Evolutionary conservation across 1,140 invertebrate genomes (phyloP), one percentile per base, ranked within the genome.

Genomic region (Dendrolimus punctatus): DNA sequence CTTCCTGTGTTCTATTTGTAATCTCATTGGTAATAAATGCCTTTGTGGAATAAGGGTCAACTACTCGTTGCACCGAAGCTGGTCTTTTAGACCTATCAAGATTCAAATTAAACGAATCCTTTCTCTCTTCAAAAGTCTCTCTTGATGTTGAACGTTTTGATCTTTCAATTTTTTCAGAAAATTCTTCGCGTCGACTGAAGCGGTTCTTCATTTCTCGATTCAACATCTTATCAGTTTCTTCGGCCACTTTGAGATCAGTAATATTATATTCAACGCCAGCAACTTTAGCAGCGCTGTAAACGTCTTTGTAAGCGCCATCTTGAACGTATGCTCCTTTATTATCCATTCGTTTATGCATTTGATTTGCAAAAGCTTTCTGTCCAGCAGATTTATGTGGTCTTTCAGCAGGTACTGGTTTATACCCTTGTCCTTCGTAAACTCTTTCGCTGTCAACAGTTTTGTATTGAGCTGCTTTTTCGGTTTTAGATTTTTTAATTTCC

Each of bases 321-420:
- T 88, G 86, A 36, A 87, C 80, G 58, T 89, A 89, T 53, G 79
- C 80, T 40, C 88, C 88, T 64, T 87, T 88, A 42, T 80, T 86
- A 64, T 89, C 88, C 47, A 88, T 72, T 53, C 87, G 70, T 61
- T 88, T 88, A 55, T 87, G 87, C 70, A 80, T 85, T 71, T 85
- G 80, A 56, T 84, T 87, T 5, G 83, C 79, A 58, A 87, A 87
- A 5, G 69, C 85, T 68, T 83, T 86, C 65, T 87, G 85, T 53
- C 82, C 85, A 41, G 82, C 72, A 64, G 84, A 76, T 64, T 84
- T 87, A 39, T 87, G 78, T 37, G 73, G 66, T 55, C 77, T 69
- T 40, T 85, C 77, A 10, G 68, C 69, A 6, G 76, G 76, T 44
- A 77, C 64, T 2, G 78, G 77, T 48, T 86, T 84, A 39, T 76